Evolutionary conservation across 2,113 vertebrate species (phyloP), one percentile per base, ranked within the genome.

Genomic region (Perognathus longimembris): DNA sequence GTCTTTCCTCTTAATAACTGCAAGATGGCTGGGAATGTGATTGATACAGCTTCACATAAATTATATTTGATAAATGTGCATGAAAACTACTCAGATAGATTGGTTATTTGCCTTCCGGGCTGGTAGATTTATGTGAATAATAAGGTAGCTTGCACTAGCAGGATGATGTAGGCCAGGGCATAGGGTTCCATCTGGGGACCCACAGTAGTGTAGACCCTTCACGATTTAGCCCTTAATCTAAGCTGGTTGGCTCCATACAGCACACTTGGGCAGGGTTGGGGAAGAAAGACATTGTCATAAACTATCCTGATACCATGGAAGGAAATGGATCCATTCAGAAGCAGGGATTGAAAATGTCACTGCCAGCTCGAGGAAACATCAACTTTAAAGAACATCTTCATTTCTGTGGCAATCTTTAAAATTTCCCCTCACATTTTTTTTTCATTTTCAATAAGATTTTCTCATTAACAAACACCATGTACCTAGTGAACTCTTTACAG

Each of bases 91-190:
- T 70, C 38, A 57, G 50, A 45, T 64, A 30, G 50, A 54, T 69
- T 17, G 40, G 69, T 63, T 57, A n/a, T 67, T 83, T 79, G 61
- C 14, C 40, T 92, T 93, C 73, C 79, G 5, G 17, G n/a, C 61
- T 36, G 93, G 32, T 54, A 88, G 88, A 93, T 94, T 90, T 93
- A 83, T 57, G 90, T 87, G 94, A 85, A 90, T 80, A 92, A 90
- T 59, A 88, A 95, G 61, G 50, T 38, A 34, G 59, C 15, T 9
- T 83, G 28, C 30, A 30, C 21, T 3, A 18, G 40, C 61, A 69
- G 45, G 42, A 59, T 77, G 89, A 57, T 57, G 34, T 66, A 70
- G 91, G 90, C 18, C 1, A 12, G 50, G 42, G 34, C 69, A 38
- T 28, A 36, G 45, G 40, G 71, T 76, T 82, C 40, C 40, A 30